These are phyloP conservation scores for Amphiura filiformis DNA, from an alignment of 35 echinoderm and acorn worm species.

Conservation along the genomic window DNA sequence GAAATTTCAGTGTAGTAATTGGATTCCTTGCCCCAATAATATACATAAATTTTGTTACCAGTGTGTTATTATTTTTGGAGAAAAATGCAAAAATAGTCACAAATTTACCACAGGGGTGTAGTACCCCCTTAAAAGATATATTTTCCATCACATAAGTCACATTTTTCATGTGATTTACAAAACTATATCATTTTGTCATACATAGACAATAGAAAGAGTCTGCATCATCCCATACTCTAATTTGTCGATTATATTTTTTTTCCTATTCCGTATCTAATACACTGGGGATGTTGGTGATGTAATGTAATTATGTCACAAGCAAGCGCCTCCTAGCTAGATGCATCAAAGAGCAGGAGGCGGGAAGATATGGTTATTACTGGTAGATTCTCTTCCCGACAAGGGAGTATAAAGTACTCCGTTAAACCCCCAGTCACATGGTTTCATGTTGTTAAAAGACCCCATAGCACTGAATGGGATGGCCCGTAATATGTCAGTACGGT, in stretches of 20 bases:
- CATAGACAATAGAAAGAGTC: too few species aligned
- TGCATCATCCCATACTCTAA: too few species aligned
- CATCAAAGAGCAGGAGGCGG: background rate
- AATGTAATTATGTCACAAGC: background rate
- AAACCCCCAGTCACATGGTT: constrained; percentile 5
- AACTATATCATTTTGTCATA: too few species aligned
- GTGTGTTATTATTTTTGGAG: too few species aligned
- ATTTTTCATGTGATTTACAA: too few species aligned
- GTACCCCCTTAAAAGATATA: too few species aligned
- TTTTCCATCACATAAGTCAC: too few species aligned
- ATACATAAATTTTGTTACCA: too few species aligned
- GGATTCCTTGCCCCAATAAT: too few species aligned
- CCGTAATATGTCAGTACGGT: background rate
- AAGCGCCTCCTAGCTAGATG: constrained; percentile 6
- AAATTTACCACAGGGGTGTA: too few species aligned
- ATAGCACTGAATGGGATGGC: constrained; percentile 6
- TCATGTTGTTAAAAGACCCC: constrained; percentile 8
- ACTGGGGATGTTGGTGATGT: background rate
- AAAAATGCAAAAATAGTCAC: too few species aligned
- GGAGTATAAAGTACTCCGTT: background rate
- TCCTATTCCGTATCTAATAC: background rate
- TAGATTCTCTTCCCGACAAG: background rate
- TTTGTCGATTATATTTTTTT: background rate
- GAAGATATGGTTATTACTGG: constrained; percentile 4
- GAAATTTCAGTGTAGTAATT: too few species aligned